Evolutionary conservation across 2,113 vertebrate genomes (phyloP), one percentile per base, ranked within the genome.

Genomic region (Phyllostomus hastatus): DNA sequence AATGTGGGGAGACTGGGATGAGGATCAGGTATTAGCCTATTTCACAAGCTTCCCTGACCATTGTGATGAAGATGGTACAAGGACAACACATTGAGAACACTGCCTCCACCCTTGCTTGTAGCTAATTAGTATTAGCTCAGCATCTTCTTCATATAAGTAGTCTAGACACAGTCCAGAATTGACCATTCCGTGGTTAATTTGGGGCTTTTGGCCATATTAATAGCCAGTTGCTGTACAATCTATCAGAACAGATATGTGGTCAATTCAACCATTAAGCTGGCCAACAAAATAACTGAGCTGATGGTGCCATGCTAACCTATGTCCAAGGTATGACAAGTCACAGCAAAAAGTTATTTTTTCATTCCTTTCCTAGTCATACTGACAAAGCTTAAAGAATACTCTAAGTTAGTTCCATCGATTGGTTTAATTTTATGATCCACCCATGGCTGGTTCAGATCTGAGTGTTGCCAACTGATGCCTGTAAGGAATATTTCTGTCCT

Each of bases 91-190:
- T 52, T 84, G 43, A 90, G 52, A 90, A 84, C 11, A 64, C 28
- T 84, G 43, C 64, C 28, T 88, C 70, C 17, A 41, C 16, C 41
- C 66, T 85, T 90, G 54, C 19, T 90, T 52, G 50, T 81, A 69
- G n/a, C 66, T 93, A 69, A 75, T 84, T 85, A 79, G 22, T 59
- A 69, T 86, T 83, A 91, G 26, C 8, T 95, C 79, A 93, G 28
- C 50, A 90, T 94, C 64, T 94, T 84, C 72, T 86, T 97, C 76
- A 46, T 75, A 24, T 52, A 91, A 93, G 46, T 96, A 87, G 16
- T 89, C 66, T 54, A 88, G 38, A 79, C 24, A 70, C 26, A 82
- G 35, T 35, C 79, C 24, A 0, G 73, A 83, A 70, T 73, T 80
- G 28, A 91, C n/a, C 31, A 66, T 83, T 91, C 72, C 89, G 54